phyloP scores from a whole-genome alignment of 1,140 invertebrate genomes.

The Drosophila arawakana region DNA sequence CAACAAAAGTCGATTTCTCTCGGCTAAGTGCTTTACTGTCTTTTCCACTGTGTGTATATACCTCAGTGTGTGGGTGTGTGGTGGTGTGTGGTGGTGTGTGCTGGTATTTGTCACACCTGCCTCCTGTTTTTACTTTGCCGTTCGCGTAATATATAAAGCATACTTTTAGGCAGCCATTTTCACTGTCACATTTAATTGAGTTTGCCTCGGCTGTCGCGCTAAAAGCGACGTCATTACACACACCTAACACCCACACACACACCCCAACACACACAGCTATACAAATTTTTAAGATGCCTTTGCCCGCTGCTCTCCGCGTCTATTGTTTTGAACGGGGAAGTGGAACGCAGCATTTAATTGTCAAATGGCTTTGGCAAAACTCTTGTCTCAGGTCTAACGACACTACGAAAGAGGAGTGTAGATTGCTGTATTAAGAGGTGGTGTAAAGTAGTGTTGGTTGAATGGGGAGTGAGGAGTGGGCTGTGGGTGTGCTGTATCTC shows the following conservation, averaged over 20 bases:
- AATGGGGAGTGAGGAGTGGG: not conserved
- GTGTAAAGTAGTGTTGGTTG: not conserved
- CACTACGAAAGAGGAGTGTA: not conserved
- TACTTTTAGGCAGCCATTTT: constrained; percentile 79
- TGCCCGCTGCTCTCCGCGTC: constrained; percentile 5
- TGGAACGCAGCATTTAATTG: constrained; percentile 74
- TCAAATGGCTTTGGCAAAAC: constrained; percentile 67
- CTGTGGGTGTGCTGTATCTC: constrained; percentile 12
- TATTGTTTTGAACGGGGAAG: constrained; percentile 37
- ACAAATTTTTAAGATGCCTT: constrained; percentile 74
- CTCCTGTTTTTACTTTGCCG: constrained; percentile 23
- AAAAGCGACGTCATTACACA: constrained; percentile 77
- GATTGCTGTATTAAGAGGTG: not conserved
- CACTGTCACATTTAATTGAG: constrained; percentile 83
- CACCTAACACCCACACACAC: constrained; percentile 16
- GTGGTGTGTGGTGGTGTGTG: not conserved
- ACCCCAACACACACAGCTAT: not conserved
- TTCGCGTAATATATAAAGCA: constrained; percentile 58
- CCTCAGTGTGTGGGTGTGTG: not conserved
- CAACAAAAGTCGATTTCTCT: not conserved
- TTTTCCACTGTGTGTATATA: not conserved
- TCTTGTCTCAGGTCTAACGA: not conserved
- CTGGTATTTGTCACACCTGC: constrained; percentile 45
- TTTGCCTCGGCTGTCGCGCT: constrained; percentile 66
- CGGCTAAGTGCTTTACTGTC: not conserved